These are phyloP conservation scores for Albula goreensis DNA, from an alignment of 2,113 vertebrate species.

Conservation along the genomic window DNA sequence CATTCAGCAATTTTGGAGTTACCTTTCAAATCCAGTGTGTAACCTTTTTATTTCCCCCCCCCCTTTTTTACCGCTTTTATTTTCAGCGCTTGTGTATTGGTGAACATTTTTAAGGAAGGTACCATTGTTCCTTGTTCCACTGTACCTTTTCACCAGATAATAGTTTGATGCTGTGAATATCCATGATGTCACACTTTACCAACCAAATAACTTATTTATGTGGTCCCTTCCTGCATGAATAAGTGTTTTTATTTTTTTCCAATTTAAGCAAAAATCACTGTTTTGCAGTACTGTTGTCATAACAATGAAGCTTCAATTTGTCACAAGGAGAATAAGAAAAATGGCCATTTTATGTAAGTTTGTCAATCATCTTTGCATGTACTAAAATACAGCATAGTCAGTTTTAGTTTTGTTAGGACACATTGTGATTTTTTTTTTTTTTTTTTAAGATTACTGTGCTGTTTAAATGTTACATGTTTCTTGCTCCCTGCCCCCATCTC, in stretches of 20 bases:
- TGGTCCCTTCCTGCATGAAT: slow-evolving; percentile 77
- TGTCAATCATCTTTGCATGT: slow-evolving; percentile 88
- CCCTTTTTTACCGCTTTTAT: slow-evolving; percentile 61
- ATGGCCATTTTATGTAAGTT: slow-evolving; percentile 72
- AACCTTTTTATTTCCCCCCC: slow-evolving; percentile 47
- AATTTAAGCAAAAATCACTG: slow-evolving; percentile 75
- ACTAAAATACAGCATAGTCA: slow-evolving; percentile 90
- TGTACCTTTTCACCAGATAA: slow-evolving; percentile 86
- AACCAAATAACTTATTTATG: slow-evolving; percentile 72
- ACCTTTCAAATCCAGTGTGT: slow-evolving; percentile 87
- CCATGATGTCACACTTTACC: slow-evolving; percentile 78
- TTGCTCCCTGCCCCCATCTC: slow-evolving; percentile 47
- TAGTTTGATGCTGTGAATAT: slow-evolving; percentile 88
- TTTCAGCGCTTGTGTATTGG: slow-evolving; percentile 90
- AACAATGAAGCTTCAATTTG: slow-evolving; percentile 55
- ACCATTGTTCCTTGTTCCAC: slow-evolving; percentile 63
- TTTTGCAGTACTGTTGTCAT: slow-evolving; percentile 86
- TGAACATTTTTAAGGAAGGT: slow-evolving; percentile 77
- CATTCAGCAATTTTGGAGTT: slow-evolving; percentile 77
- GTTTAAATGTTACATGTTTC: slow-evolving; percentile 90
- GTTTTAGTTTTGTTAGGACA: slow-evolving; percentile 90
- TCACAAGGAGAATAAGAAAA: slow-evolving; percentile 70
- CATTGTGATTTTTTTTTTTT: slow-evolving; percentile 79
- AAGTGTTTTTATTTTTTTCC: slow-evolving; percentile 63
- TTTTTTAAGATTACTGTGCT: slow-evolving; percentile 93